Conservation (phyloP, 2,888 invertebrate genomes). For the Pardosa pseudoannulata region DNA sequence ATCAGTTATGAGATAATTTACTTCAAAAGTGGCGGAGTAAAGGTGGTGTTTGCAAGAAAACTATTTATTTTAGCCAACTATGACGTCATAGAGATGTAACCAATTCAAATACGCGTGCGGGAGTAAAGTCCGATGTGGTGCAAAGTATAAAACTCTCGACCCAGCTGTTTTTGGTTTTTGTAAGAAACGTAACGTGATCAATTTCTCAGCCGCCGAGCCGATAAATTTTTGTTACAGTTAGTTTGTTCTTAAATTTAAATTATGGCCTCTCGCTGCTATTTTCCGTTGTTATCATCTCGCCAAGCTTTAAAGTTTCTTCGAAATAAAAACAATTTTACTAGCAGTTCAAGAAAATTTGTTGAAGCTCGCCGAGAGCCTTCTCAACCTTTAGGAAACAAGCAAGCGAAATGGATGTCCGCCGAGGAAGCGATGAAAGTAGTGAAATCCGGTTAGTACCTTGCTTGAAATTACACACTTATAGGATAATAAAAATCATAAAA, state of each 20-base stretch:
- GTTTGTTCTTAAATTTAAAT: neutral
- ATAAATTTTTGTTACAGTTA: no score
- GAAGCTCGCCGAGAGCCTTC: slow-evolving; percentile 83
- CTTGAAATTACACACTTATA: neutral
- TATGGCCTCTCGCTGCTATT: slow-evolving; percentile 58
- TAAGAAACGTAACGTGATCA: no score
- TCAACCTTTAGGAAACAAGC: slow-evolving; percentile 84
- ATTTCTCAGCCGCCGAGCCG: no score
- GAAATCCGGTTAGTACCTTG: slow-evolving; percentile 84
- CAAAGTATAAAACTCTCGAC: no score
- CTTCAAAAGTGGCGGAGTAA: no score
- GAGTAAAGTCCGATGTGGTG: no score
- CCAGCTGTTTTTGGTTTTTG: neutral
- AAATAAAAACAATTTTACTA: slow-evolving; percentile 14
- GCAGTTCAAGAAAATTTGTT: slow-evolving; percentile 40
- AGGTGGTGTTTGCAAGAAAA: no score
- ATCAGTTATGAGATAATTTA: no score
- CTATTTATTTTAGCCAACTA: no score
- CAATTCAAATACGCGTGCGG: no score
- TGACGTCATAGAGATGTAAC: no score
- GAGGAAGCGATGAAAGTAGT: slow-evolving; percentile 88
- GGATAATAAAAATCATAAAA: no score
- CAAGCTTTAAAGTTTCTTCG: slow-evolving; percentile 45
- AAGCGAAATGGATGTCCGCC: slow-evolving; percentile 85
- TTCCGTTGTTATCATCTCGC: slow-evolving; percentile 36